Evolutionary conservation across 2,888 invertebrate genomes (phyloP), one percentile per base, ranked within the genome.

Genomic region (Spodoptera littoralis): DNA sequence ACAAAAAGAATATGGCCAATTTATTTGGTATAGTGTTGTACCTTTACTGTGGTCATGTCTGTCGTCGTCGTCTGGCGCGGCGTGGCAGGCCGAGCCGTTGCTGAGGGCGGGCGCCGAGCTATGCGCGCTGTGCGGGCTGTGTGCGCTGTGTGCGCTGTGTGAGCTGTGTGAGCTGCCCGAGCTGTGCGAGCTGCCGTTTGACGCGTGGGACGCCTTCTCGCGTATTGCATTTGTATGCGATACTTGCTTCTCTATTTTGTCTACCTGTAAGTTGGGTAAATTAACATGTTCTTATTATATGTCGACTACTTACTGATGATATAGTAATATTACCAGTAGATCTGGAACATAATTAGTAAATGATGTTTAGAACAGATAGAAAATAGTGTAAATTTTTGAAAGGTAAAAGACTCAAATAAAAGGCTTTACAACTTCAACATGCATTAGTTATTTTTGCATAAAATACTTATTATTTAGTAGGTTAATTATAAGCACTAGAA

Each of bases 161-260:
- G 71, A 50, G 57, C 62, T 53, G 43, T 41, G 67, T 44, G 52
- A 49, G 46, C 45, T 27, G 6, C 49, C 51, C 11, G 71, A 61
- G 49, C 69, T 60, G n/a, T 57, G 48, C n/a, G 70, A 56, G 59
- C 64, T 66, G 11, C 48, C 11, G 71, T 64, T 64, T 4, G 71
- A 67, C 66, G 68, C 61, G 61, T 73, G 76, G 60, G 72, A 70
- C 60, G 54, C 5, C 66, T 85, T 84, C 51, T 86, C 88, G 18
- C 85, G 84, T 52, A 68, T 64, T 50, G 70, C 67, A 43, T 82
- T 83, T 64, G 83, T 82, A 50, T 85, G 77, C 50, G 86, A 82
- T 79, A 88, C 73, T 46, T 89, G 87, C 82, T 89, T 89, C 68
- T 92, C 92, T 87, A 90, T 72, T 82, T 88, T 90, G 48, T 92